These are phyloP conservation scores for Nautilus pompilius DNA, from an alignment of 1,140 invertebrate species.

Conservation along the genomic window DNA sequence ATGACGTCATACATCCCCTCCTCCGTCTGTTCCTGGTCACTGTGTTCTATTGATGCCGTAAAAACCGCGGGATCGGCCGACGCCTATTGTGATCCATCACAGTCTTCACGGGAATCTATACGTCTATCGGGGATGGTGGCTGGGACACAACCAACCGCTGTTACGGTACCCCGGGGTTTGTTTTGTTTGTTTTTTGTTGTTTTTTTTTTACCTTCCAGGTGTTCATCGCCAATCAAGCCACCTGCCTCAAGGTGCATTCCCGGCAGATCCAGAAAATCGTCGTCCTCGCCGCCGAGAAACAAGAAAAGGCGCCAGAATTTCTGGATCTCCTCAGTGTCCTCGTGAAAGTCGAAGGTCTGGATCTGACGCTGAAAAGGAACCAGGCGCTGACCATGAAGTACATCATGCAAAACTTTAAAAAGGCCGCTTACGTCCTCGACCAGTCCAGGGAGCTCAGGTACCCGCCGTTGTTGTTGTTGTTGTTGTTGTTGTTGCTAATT, in stretches of 20 bases:
- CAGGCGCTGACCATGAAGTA: slow-evolving; percentile 56
- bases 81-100: no score
- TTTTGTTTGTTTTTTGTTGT: no score
- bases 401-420: slow-evolving; percentile 54
- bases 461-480: no score
- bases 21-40: no score
- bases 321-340: slow-evolving; percentile 49
- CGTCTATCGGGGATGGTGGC: no score
- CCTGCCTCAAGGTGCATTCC: slow-evolving; percentile 50
- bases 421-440: slow-evolving; percentile 53
- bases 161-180: no score
- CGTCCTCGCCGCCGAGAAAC: slow-evolving; percentile 39
- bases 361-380: slow-evolving; percentile 53
- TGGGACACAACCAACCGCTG: no score
- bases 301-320: slow-evolving; percentile 50
- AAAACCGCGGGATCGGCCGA: no score
- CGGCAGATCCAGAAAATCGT: slow-evolving; percentile 53
- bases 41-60: no score
- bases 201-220: slow-evolving; percentile 44
- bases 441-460: slow-evolving; percentile 41
- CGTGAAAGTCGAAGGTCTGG: slow-evolving; percentile 52
- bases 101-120: no score
- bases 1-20: no score
- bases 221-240: slow-evolving; percentile 51
- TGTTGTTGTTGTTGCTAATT: no score